Evolutionary conservation across 2,113 vertebrate genomes (phyloP).

Genomic region (Monopterus albus): DNA sequence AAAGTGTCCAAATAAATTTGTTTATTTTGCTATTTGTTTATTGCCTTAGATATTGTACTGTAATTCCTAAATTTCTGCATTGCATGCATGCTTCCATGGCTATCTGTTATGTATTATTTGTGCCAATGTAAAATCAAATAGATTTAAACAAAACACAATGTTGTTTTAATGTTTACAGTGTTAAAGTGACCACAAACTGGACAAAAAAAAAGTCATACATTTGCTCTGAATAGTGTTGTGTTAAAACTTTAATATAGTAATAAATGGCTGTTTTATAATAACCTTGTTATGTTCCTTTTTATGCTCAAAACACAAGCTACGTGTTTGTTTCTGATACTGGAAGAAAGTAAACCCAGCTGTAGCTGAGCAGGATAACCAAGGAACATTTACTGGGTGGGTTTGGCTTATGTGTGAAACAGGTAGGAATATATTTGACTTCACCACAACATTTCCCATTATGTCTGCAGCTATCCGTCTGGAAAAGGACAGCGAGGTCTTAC

Average conservation of each 20-base stretch:
- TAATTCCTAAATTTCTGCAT: conserved; percentile 34
- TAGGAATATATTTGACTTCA: conserved; percentile 39
- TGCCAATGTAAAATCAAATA: conserved; percentile 50
- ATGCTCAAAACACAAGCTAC: conserved; percentile 18
- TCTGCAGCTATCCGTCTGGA: conserved; percentile 72
- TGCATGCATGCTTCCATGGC: conserved; percentile 65
- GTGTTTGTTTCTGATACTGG: neutral
- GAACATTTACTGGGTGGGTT: conserved; percentile 2
- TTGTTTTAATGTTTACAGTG: conserved; percentile 76
- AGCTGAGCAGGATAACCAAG: neutral
- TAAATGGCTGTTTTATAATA: conserved; percentile 76
- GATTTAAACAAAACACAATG: conserved; percentile 49
- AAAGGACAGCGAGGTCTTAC: conserved; percentile 72
- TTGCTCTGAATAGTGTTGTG: conserved; percentile 54
- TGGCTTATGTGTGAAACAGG: conserved; percentile 29
- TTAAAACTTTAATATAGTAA: conserved; percentile 69
- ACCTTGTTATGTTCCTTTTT: conserved; percentile 25
- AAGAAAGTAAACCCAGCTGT: conserved; percentile 28
- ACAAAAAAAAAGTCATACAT: conserved; percentile 32
- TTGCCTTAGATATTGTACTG: conserved; percentile 61
- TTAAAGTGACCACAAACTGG: conserved; percentile 50
- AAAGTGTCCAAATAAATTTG: conserved; percentile 40
- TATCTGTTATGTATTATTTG: conserved; percentile 59
- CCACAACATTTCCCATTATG: conserved; percentile 45
- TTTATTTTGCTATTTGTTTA: conserved; percentile 40